Evolutionary conservation across 2,888 invertebrate species (phyloP).

Genomic region (Falcaria lacertinaria): DNA sequence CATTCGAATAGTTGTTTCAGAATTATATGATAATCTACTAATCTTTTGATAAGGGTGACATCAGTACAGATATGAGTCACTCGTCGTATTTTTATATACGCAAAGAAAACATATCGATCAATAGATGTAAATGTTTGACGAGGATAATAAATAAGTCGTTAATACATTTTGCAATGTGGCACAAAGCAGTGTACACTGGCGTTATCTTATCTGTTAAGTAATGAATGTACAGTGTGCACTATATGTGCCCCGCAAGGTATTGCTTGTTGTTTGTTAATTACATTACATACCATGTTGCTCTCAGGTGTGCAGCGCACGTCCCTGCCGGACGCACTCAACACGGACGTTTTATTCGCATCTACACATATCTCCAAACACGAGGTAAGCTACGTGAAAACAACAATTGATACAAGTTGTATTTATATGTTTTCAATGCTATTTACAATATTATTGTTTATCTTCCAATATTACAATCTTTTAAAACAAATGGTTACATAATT

Average conservation of each 20-base stretch:
- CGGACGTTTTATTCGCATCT: conserved; percentile 23
- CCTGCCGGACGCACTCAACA: conserved; percentile 31
- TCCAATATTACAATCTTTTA: too few species aligned
- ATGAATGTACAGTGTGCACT: conserved; percentile 31
- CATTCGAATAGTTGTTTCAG: not conserved
- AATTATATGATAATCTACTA: not conserved
- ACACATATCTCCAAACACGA: conserved; percentile 26
- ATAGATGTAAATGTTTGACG: conserved; percentile 3
- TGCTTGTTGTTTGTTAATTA: conserved; percentile 18
- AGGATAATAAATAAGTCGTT: conserved; percentile 13
- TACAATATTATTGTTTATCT: too few species aligned
- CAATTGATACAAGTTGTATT: too few species aligned
- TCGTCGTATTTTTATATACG: conserved; percentile 4
- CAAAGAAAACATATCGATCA: conserved; percentile 5
- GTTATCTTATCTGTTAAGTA: conserved; percentile 68
- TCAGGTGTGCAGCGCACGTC: conserved; percentile 61
- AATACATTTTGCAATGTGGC: conserved; percentile 37
- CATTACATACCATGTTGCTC: conserved; percentile 64
- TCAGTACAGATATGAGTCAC: not conserved
- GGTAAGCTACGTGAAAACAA: conserved; percentile 29
- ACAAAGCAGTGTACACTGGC: conserved; percentile 34
- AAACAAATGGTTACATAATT: too few species aligned
- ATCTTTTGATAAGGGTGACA: not conserved
- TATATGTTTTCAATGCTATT: too few species aligned
- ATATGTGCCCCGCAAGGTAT: conserved; percentile 38